Evolutionary conservation across 2,113 vertebrate genomes (phyloP).

Genomic region (Stictonetta naevosa): DNA sequence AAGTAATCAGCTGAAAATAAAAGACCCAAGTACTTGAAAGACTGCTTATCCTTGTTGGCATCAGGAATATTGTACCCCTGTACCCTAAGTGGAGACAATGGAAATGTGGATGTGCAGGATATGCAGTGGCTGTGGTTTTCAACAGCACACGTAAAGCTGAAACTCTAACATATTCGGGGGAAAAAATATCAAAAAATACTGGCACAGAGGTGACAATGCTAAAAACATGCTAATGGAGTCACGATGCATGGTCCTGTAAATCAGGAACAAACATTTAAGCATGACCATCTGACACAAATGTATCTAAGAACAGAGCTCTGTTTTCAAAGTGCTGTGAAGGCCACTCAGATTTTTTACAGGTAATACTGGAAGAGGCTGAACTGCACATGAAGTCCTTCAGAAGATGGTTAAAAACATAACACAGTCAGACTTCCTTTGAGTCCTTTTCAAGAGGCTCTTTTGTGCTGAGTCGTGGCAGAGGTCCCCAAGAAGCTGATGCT

Average conservation of each 20-base stretch:
- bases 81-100: not conserved
- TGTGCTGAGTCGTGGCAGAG: not conserved
- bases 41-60: not conserved
- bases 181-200: not conserved
- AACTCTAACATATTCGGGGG: not conserved
- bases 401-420: not conserved
- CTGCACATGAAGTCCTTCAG: not conserved
- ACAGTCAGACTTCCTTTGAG: not conserved
- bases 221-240: not conserved
- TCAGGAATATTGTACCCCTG: not conserved
- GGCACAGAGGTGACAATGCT: not conserved
- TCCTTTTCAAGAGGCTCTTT: not conserved
- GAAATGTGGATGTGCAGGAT: not conserved
- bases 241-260: not conserved
- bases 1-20: constrained; percentile 15
- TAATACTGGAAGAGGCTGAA: not conserved
- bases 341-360: not conserved
- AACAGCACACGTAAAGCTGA: not conserved
- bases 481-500: not conserved
- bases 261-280: not conserved
- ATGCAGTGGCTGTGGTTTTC: not conserved
- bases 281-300: not conserved
- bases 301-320: not conserved
- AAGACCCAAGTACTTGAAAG: not conserved
- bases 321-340: not conserved